These are phyloP conservation scores for Bettongia penicillata DNA, from an alignment of 2,113 vertebrate species.

Conservation along the genomic window DNA sequence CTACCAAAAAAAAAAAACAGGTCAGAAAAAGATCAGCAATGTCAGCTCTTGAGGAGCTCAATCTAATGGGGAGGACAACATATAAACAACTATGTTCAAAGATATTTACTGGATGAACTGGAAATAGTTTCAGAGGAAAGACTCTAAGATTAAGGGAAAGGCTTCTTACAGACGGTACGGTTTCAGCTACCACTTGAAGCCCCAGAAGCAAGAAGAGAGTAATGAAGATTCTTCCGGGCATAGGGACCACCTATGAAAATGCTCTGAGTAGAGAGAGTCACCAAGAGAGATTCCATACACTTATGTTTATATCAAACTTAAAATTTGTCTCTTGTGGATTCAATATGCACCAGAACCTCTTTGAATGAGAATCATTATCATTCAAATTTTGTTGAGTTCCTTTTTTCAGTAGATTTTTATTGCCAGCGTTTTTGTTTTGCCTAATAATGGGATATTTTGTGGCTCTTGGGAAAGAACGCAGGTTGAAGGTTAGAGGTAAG, in stretches of 20 bases:
- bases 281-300: not conserved
- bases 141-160: not conserved
- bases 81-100: not conserved
- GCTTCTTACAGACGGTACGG: not conserved
- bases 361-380: conserved; percentile 12
- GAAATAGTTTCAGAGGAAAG: not conserved
- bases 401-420: not conserved
- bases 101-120: not conserved
- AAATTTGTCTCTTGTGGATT: not conserved
- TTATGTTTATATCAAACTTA: not conserved
- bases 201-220: not conserved
- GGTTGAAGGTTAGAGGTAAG: not conserved
- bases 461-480: not conserved
- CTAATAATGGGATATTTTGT: not conserved
- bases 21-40: not conserved
- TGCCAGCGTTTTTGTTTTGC: not conserved
- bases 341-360: not conserved
- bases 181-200: not conserved
- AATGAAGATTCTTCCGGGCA: not conserved
- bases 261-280: not conserved
- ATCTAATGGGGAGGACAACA: not conserved
- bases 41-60: not conserved
- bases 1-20: too few relatives aligned
- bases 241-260: not conserved
- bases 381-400: not conserved